Evolutionary conservation across 2,113 vertebrate species (phyloP), one percentile per base, ranked within the genome.

Genomic region (Nicator chloris): DNA sequence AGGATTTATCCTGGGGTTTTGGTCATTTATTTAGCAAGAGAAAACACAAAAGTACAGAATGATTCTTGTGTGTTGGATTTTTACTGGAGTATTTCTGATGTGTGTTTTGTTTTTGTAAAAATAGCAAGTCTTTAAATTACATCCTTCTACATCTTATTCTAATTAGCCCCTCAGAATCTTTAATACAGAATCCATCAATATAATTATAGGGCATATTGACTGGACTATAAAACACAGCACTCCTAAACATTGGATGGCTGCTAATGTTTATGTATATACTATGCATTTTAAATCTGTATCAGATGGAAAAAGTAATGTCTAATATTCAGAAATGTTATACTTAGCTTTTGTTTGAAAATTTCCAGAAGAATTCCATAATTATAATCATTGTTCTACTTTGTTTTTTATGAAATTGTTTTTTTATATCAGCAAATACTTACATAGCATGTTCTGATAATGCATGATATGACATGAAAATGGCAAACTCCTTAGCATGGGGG

Each of bases 301-400:
- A 95, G 94, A 97, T 97, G 95, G 91, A 65, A 94, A 90, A 93
- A 95, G 30, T 95, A 94, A 90, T 88, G 69, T 95, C 81, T 96
- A 86, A 90, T 84, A 76, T 90, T 86, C 72, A 65, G 85, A 96
- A 69, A 53, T 71, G 35, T 75, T 95, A 51, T 80, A 78, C 2
- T 2, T 86, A 82, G 35, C 33, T 90, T 87, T 85, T 85, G 79
- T 69, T 53, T 87, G 59, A 78, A 95, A 90, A 66, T 57, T 84
- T 37, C 53, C 39, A 66, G 75, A 68, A 88, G 7, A 82, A 64
- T 84, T 91, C 75, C 16, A 2, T 72, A 39, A 81, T 71, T 76
- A 35, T 75, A 83, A 60, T 86, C 49, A 69, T 66, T 81, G 16
- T 79, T 94, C 66, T 85, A 30, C 49, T 50, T 90, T 61, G 22